Percentiles rank a stretch among this genome's conserved stretches.
phyloP scores from a whole-genome alignment of 2,888 invertebrate genomes.

The Meiosimyza decipiens region DNA sequence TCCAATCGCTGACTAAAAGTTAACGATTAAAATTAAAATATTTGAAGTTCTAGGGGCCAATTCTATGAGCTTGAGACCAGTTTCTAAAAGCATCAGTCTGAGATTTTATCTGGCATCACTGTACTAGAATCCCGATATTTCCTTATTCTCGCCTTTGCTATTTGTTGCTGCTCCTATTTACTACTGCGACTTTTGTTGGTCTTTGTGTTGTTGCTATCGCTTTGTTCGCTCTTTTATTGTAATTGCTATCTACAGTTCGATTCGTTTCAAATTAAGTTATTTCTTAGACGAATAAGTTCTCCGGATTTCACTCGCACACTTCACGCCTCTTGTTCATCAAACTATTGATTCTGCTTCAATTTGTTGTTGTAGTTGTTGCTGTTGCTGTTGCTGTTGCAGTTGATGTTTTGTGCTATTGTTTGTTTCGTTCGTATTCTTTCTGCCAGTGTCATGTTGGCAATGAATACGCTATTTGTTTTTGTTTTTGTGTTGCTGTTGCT shows the following conservation, averaged over 20 bases:
- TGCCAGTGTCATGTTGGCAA: constrained; percentile 25
- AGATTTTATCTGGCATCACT: too few species aligned
- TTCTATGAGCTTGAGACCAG: too few species aligned
- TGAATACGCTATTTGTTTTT: constrained; percentile 9
- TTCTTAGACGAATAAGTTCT: constrained; percentile 29
- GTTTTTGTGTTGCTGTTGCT: not conserved
- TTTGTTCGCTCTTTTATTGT: constrained; percentile 31
- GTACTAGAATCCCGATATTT: too few species aligned
- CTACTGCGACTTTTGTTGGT: too few species aligned
- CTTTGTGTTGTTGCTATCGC: constrained; percentile 13
- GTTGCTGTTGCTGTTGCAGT: not conserved
- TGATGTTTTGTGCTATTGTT: too few species aligned
- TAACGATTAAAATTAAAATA: too few species aligned
- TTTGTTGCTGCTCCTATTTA: too few species aligned
- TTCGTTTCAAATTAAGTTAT: constrained; percentile 34
- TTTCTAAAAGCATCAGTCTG: too few species aligned
- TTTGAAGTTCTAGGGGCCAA: too few species aligned
- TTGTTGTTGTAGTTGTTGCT: constrained; percentile 9
- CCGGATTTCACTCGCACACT: too few species aligned
- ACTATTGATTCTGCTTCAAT: not conserved
- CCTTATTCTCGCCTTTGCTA: too few species aligned
- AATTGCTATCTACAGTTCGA: constrained; percentile 32
- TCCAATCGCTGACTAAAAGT: too few species aligned
- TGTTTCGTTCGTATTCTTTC: not conserved
- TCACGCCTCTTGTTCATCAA: not conserved